Evolutionary conservation across 1,140 invertebrate species (phyloP).

Genomic region (Drosophila oshimai): DNA sequence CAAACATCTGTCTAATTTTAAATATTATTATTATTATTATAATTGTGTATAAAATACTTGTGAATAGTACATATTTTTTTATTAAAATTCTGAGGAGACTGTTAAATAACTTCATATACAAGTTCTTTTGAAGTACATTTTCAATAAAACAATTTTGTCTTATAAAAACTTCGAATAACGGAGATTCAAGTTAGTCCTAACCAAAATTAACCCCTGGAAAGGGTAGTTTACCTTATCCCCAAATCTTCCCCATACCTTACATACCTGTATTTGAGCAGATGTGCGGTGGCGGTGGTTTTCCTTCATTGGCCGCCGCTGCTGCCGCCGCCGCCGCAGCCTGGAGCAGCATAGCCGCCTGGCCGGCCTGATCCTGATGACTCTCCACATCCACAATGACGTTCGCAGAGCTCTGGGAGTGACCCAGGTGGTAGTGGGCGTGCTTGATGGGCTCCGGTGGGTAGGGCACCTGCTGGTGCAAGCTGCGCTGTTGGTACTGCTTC

Average conservation of each 20-base stretch:
- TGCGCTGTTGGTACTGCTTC: constrained; percentile 86
- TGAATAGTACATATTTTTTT: no score
- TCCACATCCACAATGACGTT: constrained; percentile 92
- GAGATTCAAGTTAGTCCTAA: no score
- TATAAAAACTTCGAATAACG: no score
- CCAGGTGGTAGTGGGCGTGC: constrained; percentile 87
- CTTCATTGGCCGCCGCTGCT: constrained; percentile 60
- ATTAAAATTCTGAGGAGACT: no score
- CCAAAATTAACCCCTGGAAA: no score
- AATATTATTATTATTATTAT: no score
- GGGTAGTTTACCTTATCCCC: background rate
- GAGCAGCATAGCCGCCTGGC: constrained; percentile 86
- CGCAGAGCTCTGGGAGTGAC: constrained; percentile 86
- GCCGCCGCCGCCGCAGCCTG: constrained; percentile 84
- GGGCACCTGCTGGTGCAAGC: constrained; percentile 88
- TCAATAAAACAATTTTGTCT: no score
- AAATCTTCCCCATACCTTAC: background rate
- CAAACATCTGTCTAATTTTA: no score
- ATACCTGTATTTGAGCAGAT: constrained; percentile 72
- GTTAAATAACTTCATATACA: no score
- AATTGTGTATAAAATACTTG: no score
- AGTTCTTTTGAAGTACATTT: no score
- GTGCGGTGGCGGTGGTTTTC: constrained; percentile 76
- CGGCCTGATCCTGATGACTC: constrained; percentile 88
- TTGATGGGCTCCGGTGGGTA: constrained; percentile 88